These are phyloP conservation scores for Salpingus planirostris DNA, from an alignment of 2,888 invertebrate species.

Conservation along the genomic window DNA sequence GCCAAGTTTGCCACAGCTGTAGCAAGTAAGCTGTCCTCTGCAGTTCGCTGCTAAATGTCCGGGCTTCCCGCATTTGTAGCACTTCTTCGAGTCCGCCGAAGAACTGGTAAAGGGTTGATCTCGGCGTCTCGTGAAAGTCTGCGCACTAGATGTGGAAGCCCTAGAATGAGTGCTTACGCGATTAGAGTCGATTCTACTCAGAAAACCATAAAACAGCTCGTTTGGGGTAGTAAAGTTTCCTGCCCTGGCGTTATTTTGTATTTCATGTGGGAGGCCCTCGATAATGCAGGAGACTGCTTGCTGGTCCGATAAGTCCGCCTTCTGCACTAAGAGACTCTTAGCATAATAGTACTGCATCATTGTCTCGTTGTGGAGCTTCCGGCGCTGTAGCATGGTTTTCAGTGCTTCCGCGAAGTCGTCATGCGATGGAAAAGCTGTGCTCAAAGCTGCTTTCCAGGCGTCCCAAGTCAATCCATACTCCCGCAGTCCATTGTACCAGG, in stretches of 20 bases:
- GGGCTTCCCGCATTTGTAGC: background rate
- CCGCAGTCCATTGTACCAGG: background rate
- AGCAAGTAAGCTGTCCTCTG: conserved; percentile 1
- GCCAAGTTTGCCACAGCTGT: conserved; percentile 5
- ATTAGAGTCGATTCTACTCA: conserved; percentile 2
- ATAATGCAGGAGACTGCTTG: conserved; percentile 13
- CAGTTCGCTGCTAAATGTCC: background rate
- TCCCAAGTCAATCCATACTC: background rate
- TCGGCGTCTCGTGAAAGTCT: background rate
- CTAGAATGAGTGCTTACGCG: background rate
- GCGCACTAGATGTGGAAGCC: background rate
- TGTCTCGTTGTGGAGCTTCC: conserved; percentile 4
- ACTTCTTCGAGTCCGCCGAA: background rate
- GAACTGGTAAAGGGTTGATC: background rate
- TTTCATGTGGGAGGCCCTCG: conserved; percentile 6
- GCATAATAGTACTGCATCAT: conserved; percentile 13
- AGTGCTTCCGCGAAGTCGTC: background rate
- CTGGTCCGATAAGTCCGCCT: conserved; percentile 4
- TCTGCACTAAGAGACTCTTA: conserved; percentile 9
- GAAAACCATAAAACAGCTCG: conserved; percentile 10
- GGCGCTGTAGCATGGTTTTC: conserved; percentile 3
- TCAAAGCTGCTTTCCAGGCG: background rate
- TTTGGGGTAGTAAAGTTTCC: conserved; percentile 10
- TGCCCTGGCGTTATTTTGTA: conserved; percentile 9
- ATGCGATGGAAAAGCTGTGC: background rate